Evolutionary conservation across 2,797 vertebrate species (phyloP).

Genomic region (Karalla daura): DNA sequence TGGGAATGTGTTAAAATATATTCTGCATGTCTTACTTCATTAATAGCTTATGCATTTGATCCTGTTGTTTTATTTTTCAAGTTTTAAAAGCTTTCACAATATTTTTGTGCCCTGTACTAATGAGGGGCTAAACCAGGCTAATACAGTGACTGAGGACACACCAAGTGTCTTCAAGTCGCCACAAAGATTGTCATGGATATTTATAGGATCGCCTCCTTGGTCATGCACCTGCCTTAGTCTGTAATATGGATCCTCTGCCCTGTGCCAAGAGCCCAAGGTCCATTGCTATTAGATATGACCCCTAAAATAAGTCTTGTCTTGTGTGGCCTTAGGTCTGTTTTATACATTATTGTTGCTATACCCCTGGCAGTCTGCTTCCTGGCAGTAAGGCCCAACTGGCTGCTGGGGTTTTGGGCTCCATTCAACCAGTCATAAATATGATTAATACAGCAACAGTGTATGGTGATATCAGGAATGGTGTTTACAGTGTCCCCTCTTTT

Average conservation of each 20-base stretch:
- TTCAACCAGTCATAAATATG: neutral
- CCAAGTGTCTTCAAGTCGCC: constrained; percentile 63
- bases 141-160: constrained; percentile 43
- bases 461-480: neutral
- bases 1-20: neutral
- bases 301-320: constrained; percentile 84
- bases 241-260: constrained; percentile 85
- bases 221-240: constrained; percentile 91
- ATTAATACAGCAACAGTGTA: neutral
- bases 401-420: neutral
- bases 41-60: neutral
- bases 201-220: constrained; percentile 88
- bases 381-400: neutral
- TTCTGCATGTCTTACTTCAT: neutral
- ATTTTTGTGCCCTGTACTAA: neutral
- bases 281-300: constrained; percentile 81
- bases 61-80: neutral
- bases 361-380: constrained; percentile 1
- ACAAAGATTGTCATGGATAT: constrained; percentile 85
- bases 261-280: constrained; percentile 82
- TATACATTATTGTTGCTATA: constrained; percentile 53
- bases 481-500: constrained; percentile 1
- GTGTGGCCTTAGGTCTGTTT: constrained; percentile 53
- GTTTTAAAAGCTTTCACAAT: neutral
- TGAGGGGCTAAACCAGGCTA: constrained; percentile 6